Evolutionary conservation across 2,113 vertebrate species (phyloP), one percentile per base, ranked within the genome.

Genomic region (Chaetops frenatus): DNA sequence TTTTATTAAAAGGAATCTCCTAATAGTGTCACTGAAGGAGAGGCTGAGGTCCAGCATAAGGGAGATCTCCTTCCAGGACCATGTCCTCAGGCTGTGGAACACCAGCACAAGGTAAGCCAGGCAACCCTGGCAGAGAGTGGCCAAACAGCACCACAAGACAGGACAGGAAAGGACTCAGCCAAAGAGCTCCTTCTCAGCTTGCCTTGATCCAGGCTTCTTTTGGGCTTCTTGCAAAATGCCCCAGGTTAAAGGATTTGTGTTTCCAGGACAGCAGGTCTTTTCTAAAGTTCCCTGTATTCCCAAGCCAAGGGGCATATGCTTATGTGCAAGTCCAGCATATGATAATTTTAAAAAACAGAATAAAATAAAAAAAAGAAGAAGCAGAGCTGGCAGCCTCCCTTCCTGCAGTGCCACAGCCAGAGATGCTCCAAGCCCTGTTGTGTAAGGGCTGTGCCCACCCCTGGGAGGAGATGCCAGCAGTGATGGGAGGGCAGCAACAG

Each of bases 101-200:
- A 64, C 1, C 42, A 88, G 53, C 48, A 67, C 13, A 27, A 0
- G 2, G 15, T 25, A 44, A 80, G 17, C 31, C 36, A 90, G 51
- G 25, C 31, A 53, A 57, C n/a, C 19, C 45, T 74, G 42, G 42
- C 65, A 70, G 22, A 88, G 35, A 71, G 11, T 6, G 19, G 22
- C 66, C 0, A 0, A 36, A 25, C 64, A 28, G 38, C 14, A 67
- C 0, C 0, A 12, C 57, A 35, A 48, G 38, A 82, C 10, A 60
- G 54, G 29, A 64, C 9, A 81, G 18, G 15, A 91, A 44, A 85
- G 15, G 18, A 76, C 17, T 45, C 28, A 10, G 20, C 6, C 45
- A 65, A 80, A 81, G 31, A 11, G 16, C 6, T 86, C 25, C 40
- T 74, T 50, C 33, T 25, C 24, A 71, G 19, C 29, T 79, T 90